Conservation (phyloP, 2,797 vertebrate genomes). For the Neopelma chrysocephalum region DNA sequence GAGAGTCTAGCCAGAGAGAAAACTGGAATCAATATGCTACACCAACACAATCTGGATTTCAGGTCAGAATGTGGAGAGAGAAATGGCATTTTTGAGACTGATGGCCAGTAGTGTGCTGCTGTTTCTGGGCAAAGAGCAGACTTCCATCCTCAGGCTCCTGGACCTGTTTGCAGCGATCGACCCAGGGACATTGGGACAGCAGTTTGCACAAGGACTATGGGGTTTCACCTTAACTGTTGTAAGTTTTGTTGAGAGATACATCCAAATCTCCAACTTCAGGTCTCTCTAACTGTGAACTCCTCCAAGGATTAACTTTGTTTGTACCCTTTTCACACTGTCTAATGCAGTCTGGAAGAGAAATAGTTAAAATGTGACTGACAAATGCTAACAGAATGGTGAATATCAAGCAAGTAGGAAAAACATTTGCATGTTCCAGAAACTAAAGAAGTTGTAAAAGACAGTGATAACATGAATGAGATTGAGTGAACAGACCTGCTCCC, state of each 20-base stretch:
- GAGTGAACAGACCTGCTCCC: background rate
- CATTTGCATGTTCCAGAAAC: background rate
- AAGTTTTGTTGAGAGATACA: background rate
- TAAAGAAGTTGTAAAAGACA: background rate
- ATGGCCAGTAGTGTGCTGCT: background rate
- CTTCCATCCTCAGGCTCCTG: background rate
- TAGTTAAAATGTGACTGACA: background rate
- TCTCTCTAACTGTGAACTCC: background rate
- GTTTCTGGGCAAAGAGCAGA: background rate
- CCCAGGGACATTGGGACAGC: background rate
- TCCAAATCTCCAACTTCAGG: background rate
- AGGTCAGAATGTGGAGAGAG: background rate
- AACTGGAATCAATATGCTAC: constrained; percentile 28
- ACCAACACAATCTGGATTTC: constrained; percentile 34
- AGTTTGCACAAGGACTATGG: background rate
- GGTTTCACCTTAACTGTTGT: background rate
- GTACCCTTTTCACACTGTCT: background rate
- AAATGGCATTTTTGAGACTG: constrained; percentile 16
- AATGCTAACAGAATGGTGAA: background rate
- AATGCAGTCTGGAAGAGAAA: background rate
- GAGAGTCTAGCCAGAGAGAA: background rate
- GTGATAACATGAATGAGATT: background rate
- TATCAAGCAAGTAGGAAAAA: background rate
- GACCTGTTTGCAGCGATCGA: background rate
- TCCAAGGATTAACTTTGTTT: background rate